These are phyloP conservation scores for Poecilus cupreus DNA, from an alignment of 2,888 invertebrate genomes.

Conservation along the genomic window DNA sequence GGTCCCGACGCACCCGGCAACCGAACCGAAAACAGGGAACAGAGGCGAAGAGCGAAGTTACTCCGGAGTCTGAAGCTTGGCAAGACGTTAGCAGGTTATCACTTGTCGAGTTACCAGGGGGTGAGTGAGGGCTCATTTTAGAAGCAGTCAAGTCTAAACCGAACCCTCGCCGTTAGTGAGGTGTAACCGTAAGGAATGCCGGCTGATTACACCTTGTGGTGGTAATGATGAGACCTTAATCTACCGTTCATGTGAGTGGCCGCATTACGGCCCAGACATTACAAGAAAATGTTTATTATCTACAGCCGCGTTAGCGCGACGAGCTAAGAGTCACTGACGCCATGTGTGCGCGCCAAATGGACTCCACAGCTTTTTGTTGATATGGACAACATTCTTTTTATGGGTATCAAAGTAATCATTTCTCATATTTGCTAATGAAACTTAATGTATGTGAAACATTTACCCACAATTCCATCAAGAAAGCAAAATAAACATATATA, in stretches of 20 bases:
- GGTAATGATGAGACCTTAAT: conserved; percentile 56
- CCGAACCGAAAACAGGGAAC: too few species aligned
- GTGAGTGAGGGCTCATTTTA: not conserved
- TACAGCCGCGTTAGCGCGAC: conserved; percentile 2
- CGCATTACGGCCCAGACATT: conserved; percentile 29
- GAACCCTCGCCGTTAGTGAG: conserved; percentile 29
- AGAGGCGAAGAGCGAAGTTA: not conserved
- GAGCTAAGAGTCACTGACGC: not conserved
- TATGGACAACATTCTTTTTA: not conserved
- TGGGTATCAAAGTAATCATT: not conserved
- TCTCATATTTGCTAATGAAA: not conserved
- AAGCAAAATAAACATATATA: too few species aligned
- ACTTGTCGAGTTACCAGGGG: conserved; percentile 19
- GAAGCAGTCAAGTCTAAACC: not conserved
- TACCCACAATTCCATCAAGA: too few species aligned
- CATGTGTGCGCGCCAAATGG: conserved; percentile 4
- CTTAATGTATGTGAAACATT: too few species aligned
- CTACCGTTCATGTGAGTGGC: conserved; percentile 53
- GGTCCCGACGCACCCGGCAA: not conserved
- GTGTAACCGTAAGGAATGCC: conserved; percentile 48
- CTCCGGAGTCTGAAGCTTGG: not conserved
- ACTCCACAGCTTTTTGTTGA: not conserved
- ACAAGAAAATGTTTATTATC: conserved; percentile 52
- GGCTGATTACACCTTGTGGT: conserved; percentile 56
- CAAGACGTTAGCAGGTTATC: conserved; percentile 28